Evolutionary conservation across 2,888 invertebrate genomes (phyloP).

Genomic region (Polylopha cassiicola): DNA sequence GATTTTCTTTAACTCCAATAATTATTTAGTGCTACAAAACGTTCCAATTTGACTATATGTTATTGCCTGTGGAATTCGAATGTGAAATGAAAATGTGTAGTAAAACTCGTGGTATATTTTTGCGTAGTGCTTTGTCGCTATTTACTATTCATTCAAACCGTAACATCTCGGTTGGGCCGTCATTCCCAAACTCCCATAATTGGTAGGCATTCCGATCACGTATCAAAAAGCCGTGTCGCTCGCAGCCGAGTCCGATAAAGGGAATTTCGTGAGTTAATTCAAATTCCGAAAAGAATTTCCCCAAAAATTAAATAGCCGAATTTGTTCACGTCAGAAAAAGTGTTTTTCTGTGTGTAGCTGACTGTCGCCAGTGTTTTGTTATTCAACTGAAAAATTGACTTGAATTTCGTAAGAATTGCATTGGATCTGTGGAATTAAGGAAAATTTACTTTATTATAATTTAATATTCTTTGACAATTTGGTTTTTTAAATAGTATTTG

Average conservation of each 20-base stretch:
- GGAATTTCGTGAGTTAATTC: constrained; percentile 51
- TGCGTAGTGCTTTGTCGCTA: background rate
- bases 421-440: no score
- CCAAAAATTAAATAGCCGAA: constrained; percentile 26
- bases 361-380: constrained; percentile 1
- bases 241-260: constrained; percentile 58
- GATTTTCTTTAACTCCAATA: no score
- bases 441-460: no score
- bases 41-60: no score
- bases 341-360: constrained; percentile 2
- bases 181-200: constrained; percentile 43
- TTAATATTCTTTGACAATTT: no score
- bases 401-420: no score
- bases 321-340: constrained; percentile 13
- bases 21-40: no score
- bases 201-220: constrained; percentile 63
- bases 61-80: no score
- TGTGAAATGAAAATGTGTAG: no score
- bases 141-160: constrained; percentile 10
- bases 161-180: constrained; percentile 2
- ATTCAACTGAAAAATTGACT: no score
- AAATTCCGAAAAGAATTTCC: constrained; percentile 49
- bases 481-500: no score
- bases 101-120: no score
- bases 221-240: constrained; percentile 60